phyloP scores from a whole-genome alignment of 2,113 vertebrate species.

The Globicephala melas region DNA sequence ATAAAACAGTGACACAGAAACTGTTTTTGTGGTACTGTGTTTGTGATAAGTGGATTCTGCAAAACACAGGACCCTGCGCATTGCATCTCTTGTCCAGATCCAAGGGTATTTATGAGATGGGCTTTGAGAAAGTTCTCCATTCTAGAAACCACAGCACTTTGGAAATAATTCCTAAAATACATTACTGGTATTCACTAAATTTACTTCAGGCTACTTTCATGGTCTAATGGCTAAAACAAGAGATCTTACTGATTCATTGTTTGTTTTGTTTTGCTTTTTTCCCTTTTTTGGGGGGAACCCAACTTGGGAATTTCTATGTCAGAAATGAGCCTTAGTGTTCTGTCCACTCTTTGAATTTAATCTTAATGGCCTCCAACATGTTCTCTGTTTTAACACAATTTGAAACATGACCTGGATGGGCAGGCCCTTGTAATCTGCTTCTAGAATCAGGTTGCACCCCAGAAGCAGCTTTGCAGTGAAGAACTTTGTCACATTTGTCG shows the following conservation, averaged over 20 bases:
- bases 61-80: fast-evolving
- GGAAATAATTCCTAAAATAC: background rate
- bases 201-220: background rate
- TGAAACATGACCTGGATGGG: background rate
- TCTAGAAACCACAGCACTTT: background rate
- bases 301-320: background rate
- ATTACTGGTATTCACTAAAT: background rate
- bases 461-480: background rate
- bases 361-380: background rate
- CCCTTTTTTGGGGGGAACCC: background rate
- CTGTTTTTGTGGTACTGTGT: background rate
- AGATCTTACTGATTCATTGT: background rate
- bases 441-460: too few species aligned
- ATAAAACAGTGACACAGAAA: background rate
- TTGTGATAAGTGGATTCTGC: background rate
- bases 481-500: background rate
- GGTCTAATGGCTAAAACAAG: background rate
- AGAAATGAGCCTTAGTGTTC: background rate
- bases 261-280: background rate
- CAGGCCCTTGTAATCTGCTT: background rate
- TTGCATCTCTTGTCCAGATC: too few species aligned
- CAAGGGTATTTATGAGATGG: background rate
- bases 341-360: background rate
- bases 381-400: background rate
- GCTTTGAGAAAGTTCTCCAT: background rate